Evolutionary conservation across 2,113 vertebrate species (phyloP), one percentile per base, ranked within the genome.

Genomic region (Leptobrachium ailaonicum): DNA sequence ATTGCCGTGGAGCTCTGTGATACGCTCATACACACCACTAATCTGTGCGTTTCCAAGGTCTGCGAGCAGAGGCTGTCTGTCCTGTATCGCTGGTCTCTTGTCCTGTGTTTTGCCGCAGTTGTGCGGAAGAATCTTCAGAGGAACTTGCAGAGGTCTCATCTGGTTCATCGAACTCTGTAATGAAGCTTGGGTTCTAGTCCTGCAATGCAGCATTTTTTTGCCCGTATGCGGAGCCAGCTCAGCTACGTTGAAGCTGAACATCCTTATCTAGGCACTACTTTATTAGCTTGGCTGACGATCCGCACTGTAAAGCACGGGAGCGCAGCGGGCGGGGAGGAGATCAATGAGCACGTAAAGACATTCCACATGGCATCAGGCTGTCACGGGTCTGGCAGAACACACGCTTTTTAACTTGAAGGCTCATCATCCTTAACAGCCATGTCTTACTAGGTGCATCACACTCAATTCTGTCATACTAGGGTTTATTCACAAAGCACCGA

Each of bases 201-300:
- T 80, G 77, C 77, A 80, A 67, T 80, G 77, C 77, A 80, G 77
- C 71, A 80, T 80, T 67, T 32, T 32, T 32, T 62, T 73, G 69
- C 43, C 20, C 42, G 8, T 58, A 72, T 47, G 40, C 63, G 56
- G 32, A 40, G 63, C 78, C 10, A 62, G 63, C 71, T 74, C 78
- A n/a, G 41, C n/a, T 14, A 40, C 40, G 41, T 2, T 60, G 3
- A 12, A 60, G 6, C 6, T 60, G 56, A 12, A 60, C 13, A 60
- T 1, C 6, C 50, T 54, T 54, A 2, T 54, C 50, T 54, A 1
- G 20, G 20, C 20, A 32, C 20, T 32, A 54, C 20, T 53, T 72
- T 66, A 79, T 79, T 60, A 79, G 58, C 47, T 60, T 73, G 40
- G 40, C 63, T 66, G 50, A 54, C 50, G 6, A 2, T 54, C 12